These are phyloP conservation scores for Chrysolina haemoptera DNA, from an alignment of 2,888 invertebrate species.

Conservation along the genomic window DNA sequence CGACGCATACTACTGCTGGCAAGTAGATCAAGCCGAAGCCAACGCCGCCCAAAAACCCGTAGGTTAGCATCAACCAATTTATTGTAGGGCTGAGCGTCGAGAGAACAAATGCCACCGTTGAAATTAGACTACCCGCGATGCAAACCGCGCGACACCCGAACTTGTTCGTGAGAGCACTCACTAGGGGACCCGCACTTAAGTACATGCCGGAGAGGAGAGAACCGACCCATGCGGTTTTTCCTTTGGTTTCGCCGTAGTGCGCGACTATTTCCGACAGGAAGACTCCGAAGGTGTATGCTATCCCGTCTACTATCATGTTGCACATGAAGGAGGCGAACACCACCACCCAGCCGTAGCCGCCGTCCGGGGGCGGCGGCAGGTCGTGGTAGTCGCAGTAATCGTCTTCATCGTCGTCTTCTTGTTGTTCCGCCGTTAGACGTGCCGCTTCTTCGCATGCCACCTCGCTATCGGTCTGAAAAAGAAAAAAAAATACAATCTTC, in stretches of 20 bases:
- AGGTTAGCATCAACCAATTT: slow-evolving; percentile 91
- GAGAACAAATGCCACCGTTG: slow-evolving; percentile 87
- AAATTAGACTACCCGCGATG: slow-evolving; percentile 90
- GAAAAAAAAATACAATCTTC: no score
- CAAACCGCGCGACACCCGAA: slow-evolving; percentile 96
- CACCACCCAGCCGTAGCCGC: slow-evolving; percentile 95
- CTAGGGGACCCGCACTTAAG: slow-evolving; percentile 94
- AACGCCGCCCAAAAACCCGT: slow-evolving; percentile 86
- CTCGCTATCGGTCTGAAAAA: slow-evolving; percentile 87
- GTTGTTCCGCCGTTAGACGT: slow-evolving; percentile 78
- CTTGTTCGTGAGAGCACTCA: slow-evolving; percentile 95
- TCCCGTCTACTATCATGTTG: slow-evolving; percentile 98
- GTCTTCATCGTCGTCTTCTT: slow-evolving; percentile 75
- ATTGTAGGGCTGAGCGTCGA: slow-evolving; percentile 91
- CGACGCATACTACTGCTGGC: slow-evolving; percentile 96
- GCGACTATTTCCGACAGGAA: slow-evolving; percentile 86
- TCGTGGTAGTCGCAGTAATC: slow-evolving; percentile 82
- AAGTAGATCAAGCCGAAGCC: slow-evolving; percentile 72
- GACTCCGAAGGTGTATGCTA: slow-evolving; percentile 98
- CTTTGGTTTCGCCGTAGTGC: slow-evolving; percentile 90
- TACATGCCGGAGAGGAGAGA: slow-evolving; percentile 96
- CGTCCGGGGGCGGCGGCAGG: slow-evolving; percentile 90
- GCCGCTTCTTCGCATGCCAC: slow-evolving; percentile 89
- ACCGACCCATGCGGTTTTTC: slow-evolving; percentile 94
- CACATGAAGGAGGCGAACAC: slow-evolving; percentile 97